Conservation (phyloP, 2,888 invertebrate species). For the Lasioglossum leucozonium region DNA sequence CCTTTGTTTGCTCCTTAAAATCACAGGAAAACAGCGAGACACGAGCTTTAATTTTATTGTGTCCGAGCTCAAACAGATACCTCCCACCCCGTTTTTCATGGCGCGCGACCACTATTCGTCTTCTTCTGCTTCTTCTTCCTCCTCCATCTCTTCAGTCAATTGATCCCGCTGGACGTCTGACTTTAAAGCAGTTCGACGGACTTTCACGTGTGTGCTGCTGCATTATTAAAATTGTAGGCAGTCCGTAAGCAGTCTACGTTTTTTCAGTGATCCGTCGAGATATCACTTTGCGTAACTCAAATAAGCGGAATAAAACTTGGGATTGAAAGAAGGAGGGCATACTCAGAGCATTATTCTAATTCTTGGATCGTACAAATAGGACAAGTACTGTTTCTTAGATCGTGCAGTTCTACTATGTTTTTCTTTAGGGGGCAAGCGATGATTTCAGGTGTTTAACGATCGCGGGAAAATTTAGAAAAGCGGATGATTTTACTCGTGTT, state of each 20-base stretch:
- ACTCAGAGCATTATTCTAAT: too few species aligned
- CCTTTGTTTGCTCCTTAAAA: conserved; percentile 52
- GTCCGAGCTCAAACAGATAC: conserved; percentile 44
- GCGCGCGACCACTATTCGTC: too few species aligned
- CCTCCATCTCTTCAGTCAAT: neutral
- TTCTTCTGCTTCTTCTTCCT: neutral
- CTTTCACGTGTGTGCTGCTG: neutral
- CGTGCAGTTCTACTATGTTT: too few species aligned
- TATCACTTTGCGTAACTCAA: too few species aligned
- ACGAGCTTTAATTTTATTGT: conserved; percentile 69
- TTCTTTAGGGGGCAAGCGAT: too few species aligned
- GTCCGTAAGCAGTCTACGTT: neutral
- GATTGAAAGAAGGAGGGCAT: too few species aligned
- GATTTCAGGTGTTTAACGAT: too few species aligned
- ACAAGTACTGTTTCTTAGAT: too few species aligned
- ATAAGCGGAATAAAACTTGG: too few species aligned
- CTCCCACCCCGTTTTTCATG: neutral
- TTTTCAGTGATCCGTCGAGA: neutral
- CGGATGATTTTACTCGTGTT: neutral
- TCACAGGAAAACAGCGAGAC: conserved; percentile 57
- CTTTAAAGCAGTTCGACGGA: neutral
- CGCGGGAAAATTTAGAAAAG: neutral
- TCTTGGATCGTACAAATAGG: too few species aligned
- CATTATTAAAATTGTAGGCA: neutral
- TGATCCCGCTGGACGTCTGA: neutral